Evolutionary conservation across 2,888 invertebrate species (phyloP).

Genomic region (Hirudinaria manillensis): DNA sequence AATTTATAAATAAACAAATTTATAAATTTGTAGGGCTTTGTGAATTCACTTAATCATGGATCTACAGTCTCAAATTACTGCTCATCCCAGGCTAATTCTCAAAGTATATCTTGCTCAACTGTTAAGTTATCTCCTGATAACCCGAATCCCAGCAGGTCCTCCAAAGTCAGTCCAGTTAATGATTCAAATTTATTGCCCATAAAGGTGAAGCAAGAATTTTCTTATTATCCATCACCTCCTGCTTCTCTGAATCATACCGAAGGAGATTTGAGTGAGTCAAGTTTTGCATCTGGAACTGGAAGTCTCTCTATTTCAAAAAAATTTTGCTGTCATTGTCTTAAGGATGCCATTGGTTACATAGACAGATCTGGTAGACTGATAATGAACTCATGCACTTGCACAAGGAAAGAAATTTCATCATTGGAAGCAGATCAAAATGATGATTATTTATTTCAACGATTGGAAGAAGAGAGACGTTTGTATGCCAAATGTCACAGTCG

Average conservation of each 20-base stretch:
- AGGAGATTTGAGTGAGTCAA: neutral
- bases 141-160: neutral
- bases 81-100: slow-evolving; percentile 13
- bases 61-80: neutral
- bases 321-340: slow-evolving; percentile 21
- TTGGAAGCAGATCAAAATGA: neutral
- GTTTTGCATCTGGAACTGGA: neutral
- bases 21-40: slow-evolving; percentile 20
- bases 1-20: too few species aligned
- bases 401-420: neutral
- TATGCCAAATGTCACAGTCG: slow-evolving; percentile 19
- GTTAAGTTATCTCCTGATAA: neutral
- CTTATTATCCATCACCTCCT: slow-evolving; percentile 10
- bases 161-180: neutral
- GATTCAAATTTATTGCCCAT: slow-evolving; percentile 9
- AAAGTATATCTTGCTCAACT: slow-evolving; percentile 1
- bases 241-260: neutral
- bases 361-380: slow-evolving; percentile 24
- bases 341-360: slow-evolving; percentile 30
- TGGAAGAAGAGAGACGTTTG: slow-evolving; percentile 21
- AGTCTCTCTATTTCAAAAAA: slow-evolving; percentile 3
- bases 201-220: slow-evolving; percentile 14
- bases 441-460: slow-evolving; percentile 16
- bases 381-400: slow-evolving; percentile 23
- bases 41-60: slow-evolving; percentile 23